These are phyloP conservation scores for Phoebastria nigripes DNA, from an alignment of 2,797 vertebrate genomes.

Conservation along the genomic window DNA sequence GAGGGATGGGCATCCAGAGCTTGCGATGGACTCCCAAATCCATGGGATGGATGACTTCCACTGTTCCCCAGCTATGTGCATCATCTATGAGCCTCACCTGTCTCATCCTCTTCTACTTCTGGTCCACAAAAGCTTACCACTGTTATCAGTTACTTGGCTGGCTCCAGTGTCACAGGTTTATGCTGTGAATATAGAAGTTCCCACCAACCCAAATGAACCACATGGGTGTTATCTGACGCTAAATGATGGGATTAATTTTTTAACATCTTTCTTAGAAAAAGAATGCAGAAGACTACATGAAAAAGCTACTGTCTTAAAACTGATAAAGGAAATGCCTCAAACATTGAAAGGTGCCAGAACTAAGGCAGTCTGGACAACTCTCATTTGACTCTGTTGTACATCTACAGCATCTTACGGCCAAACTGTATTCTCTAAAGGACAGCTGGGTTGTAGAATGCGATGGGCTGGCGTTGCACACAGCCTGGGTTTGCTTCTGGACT, in stretches of 20 bases:
- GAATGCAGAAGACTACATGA: background rate
- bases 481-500: background rate
- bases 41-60: background rate
- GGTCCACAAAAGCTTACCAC: background rate
- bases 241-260: background rate
- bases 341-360: background rate
- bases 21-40: background rate
- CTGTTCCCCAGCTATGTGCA: background rate
- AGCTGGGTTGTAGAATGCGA: background rate
- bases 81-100: background rate
- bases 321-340: background rate
- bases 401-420: background rate
- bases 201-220: background rate
- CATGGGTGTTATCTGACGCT: background rate
- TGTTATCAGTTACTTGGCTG: background rate
- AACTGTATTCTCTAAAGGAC: background rate
- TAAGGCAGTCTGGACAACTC: background rate
- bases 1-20: background rate
- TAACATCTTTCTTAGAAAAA: background rate
- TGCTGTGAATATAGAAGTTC: background rate
- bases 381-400: background rate
- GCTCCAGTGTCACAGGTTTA: background rate
- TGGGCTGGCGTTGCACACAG: accelerated
- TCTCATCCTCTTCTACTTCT: background rate
- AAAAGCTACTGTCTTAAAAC: background rate